These are phyloP conservation scores for Magallana ariakensis DNA, from an alignment of 1,140 invertebrate genomes.

Conservation along the genomic window DNA sequence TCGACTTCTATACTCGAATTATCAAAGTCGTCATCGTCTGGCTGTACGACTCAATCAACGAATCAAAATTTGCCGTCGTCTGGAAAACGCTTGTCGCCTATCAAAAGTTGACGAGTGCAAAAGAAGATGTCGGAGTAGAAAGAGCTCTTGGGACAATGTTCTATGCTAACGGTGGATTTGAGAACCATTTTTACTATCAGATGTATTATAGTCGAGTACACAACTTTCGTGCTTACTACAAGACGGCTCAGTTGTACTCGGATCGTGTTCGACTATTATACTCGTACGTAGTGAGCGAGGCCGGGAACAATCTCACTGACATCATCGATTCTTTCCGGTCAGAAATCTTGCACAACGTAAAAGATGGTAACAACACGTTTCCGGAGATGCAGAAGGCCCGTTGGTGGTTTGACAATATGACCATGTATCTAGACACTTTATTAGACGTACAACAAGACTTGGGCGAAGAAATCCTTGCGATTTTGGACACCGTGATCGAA, in stretches of 20 bases:
- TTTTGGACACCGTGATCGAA: conserved; percentile 38
- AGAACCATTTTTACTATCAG: conserved; percentile 64
- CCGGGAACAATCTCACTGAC: conserved; percentile 50
- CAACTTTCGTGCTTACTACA: conserved; percentile 58
- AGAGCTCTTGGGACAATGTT: conserved; percentile 68
- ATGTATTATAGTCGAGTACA: conserved; percentile 66
- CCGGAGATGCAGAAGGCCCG: conserved; percentile 45
- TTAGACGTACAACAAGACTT: conserved; percentile 70
- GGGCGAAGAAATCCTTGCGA: conserved; percentile 58
- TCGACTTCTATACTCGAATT: conserved; percentile 56
- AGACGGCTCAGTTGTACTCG: conserved; percentile 59
- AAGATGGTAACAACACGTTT: conserved; percentile 33
- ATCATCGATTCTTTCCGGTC: conserved; percentile 53
- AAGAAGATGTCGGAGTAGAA: conserved; percentile 70
- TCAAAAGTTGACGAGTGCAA: conserved; percentile 68
- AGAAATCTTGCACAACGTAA: conserved; percentile 63
- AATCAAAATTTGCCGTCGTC: conserved; percentile 64
- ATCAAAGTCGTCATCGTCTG: conserved; percentile 64
- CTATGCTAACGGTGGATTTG: conserved; percentile 69
- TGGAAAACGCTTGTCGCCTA: conserved; percentile 73
- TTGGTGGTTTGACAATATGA: conserved; percentile 75
- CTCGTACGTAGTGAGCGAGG: conserved; percentile 36
- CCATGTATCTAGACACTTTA: conserved; percentile 71
- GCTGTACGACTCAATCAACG: conserved; percentile 66
- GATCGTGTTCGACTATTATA: conserved; percentile 58